Evolutionary conservation across 2,888 invertebrate species (phyloP).

Genomic region (Spialia ferax): DNA sequence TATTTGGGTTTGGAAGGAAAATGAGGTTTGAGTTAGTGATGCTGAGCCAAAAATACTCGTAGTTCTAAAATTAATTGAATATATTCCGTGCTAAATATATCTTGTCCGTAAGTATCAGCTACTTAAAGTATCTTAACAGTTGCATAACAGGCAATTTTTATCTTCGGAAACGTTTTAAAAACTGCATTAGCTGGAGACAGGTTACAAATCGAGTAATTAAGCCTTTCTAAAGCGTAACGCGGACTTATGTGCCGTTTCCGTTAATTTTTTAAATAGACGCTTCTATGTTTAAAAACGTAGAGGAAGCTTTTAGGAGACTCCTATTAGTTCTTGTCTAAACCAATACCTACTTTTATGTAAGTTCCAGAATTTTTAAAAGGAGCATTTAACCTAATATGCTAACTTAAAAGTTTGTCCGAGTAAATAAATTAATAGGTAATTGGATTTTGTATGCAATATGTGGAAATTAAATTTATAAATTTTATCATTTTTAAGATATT

Average conservation of each 20-base stretch:
- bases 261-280: conserved; percentile 63
- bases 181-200: conserved; percentile 35
- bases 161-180: conserved; percentile 28
- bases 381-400: too few species aligned
- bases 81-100: background rate
- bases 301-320: conserved; percentile 57
- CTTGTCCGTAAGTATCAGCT: background rate
- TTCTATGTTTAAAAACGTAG: conserved; percentile 51
- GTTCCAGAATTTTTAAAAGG: background rate
- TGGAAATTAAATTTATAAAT: too few species aligned
- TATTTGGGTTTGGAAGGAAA: too few species aligned
- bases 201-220: conserved; percentile 71
- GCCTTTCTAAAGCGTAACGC: conserved; percentile 62
- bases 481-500: too few species aligned
- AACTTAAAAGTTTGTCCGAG: too few species aligned
- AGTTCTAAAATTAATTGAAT: too few species aligned
- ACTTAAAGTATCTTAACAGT: conserved; percentile 9
- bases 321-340: conserved; percentile 60
- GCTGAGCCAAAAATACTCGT: too few species aligned
- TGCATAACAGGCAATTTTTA: conserved; percentile 26
- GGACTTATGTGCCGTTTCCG: conserved; percentile 69
- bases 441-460: too few species aligned
- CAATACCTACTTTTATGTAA: too few species aligned
- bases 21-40: too few species aligned
- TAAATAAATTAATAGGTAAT: too few species aligned